A percentile compares a stretch with the other conserved stretches of the same genome.
Conservation (phyloP, 2,888 invertebrate species). For the Lochmaea capreae region DNA sequence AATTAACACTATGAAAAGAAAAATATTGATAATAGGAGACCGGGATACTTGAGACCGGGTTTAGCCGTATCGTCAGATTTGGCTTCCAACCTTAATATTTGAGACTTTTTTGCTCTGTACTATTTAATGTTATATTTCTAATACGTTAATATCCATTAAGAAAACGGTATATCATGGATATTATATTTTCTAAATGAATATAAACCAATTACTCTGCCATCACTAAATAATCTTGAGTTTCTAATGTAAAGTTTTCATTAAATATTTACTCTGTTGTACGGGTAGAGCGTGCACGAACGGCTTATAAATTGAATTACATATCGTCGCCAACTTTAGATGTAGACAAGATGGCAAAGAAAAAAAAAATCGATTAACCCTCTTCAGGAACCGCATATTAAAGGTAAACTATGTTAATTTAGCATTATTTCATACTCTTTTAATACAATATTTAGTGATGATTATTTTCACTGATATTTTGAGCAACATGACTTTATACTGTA, state of each 20-base stretch:
- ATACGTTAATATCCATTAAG: neutral
- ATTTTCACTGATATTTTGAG: no score
- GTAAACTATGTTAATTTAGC: neutral
- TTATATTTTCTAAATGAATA: neutral
- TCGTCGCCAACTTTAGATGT: neutral
- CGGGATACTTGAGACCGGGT: no score
- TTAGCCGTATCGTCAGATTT: no score
- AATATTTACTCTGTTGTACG: neutral
- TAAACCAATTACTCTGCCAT: neutral
- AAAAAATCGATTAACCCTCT: neutral
- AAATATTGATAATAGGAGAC: no score
- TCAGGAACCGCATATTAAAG: neutral
- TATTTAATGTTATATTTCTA: neutral
- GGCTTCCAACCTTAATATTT: no score
- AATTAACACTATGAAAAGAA: no score
- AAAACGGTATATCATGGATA: neutral
- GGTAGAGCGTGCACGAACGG: neutral
- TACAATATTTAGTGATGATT: no score
- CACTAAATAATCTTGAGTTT: neutral
- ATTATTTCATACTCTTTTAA: no score
- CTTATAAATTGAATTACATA: neutral
- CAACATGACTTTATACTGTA: no score
- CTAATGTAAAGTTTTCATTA: neutral
- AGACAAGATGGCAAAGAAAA: neutral
- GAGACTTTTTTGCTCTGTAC: neutral